A percentile compares a stretch with the other conserved stretches of the same genome.
Conservation (phyloP, 2,797 vertebrate genomes). For the Myotis pilosus region DNA sequence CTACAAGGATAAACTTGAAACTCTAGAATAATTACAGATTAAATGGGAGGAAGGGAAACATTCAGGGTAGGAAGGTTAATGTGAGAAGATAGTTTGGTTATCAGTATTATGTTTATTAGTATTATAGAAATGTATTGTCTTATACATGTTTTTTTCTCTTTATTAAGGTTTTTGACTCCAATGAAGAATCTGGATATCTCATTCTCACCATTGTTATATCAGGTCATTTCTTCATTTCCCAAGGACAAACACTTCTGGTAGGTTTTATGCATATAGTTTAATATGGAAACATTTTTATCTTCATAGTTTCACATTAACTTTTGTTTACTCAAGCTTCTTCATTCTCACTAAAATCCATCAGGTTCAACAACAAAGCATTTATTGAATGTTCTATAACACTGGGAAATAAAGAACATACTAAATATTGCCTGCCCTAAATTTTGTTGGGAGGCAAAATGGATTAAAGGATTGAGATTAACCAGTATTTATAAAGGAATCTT, state of each 20-base stretch:
- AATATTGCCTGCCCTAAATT: constrained; percentile 4
- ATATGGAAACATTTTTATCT: neutral
- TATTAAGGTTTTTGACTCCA: constrained; percentile 90
- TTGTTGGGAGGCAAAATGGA: constrained; percentile 38
- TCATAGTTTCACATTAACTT: constrained; percentile 50
- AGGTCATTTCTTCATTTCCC: constrained; percentile 92
- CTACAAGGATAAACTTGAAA: neutral
- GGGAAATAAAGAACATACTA: constrained; percentile 10
- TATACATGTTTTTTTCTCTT: constrained; percentile 34
- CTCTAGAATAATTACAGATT: neutral
- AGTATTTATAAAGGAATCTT: constrained; percentile 42
- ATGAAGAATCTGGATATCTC: constrained; percentile 85
- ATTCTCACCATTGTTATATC: constrained; percentile 89
- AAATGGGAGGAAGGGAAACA: neutral
- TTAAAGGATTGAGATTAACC: neutral
- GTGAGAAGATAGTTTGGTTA: neutral
- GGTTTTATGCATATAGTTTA: constrained; percentile 72
- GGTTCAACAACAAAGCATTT: constrained; percentile 18
- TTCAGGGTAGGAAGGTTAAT: neutral
- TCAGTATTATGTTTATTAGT: neutral
- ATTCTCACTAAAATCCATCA: constrained; percentile 11
- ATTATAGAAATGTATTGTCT: neutral
- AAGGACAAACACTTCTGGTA: constrained; percentile 91
- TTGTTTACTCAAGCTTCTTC: constrained; percentile 8
- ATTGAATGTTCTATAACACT: neutral